Conservation (phyloP, 2,797 vertebrate species). For the Muraenolepis orangiensis region DNA sequence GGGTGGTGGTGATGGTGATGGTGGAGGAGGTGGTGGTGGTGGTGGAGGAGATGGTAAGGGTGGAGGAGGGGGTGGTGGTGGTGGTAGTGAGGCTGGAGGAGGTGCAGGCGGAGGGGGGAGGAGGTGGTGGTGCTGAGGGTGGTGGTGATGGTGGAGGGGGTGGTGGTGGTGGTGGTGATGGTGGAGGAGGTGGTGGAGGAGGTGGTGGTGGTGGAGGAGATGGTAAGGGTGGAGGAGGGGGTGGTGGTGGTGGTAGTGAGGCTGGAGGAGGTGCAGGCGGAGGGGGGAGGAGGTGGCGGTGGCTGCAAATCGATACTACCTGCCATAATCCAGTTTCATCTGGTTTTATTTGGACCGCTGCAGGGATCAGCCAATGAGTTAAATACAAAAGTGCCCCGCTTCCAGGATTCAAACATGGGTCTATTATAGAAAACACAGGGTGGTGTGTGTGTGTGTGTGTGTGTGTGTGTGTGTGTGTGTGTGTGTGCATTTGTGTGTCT, state of each 20-base stretch:
- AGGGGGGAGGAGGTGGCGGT: too few relatives aligned
- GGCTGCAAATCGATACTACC: constrained; percentile 44
- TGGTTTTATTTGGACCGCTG: constrained; percentile 44
- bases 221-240: too few relatives aligned
- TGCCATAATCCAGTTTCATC: constrained; percentile 54
- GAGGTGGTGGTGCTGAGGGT: too few relatives aligned
- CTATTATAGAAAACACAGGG: constrained; percentile 2
- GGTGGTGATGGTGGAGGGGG: too few relatives aligned
- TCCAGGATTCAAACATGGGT: constrained; percentile 38
- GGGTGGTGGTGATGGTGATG: too few relatives aligned
- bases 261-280: too few relatives aligned
- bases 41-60: background rate
- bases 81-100: constrained; percentile 14
- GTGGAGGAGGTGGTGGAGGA: background rate
- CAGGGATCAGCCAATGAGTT: constrained; percentile 39
- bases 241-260: background rate
- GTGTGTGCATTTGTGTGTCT: constrained; percentile 15
- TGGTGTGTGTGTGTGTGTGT: constrained; percentile 6
- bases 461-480: background rate
- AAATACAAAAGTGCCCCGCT: background rate
- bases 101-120: too few relatives aligned
- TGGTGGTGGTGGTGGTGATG: too few relatives aligned
- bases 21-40: background rate
- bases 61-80: background rate
- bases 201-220: background rate